Conservation (phyloP, 1,140 invertebrate species). For the Diprion similis region DNA sequence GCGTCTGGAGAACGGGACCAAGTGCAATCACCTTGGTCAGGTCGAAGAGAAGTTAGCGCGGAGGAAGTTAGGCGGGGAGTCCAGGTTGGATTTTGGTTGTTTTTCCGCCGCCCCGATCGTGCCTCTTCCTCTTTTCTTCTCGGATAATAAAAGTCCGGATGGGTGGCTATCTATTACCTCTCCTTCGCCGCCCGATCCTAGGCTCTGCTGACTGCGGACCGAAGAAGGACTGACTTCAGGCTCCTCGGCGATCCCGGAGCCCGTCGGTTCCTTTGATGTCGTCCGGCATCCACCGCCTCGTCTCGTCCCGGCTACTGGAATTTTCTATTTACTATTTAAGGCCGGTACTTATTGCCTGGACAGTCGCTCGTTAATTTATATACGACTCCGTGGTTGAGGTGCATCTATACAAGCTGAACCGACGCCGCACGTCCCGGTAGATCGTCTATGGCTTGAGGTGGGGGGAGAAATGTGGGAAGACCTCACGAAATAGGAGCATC, state of each 20-base stretch:
- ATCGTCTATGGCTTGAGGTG: too few species aligned
- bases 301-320: slow-evolving; percentile 45
- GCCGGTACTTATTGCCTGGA: slow-evolving; percentile 37
- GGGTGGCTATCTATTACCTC: slow-evolving; percentile 46
- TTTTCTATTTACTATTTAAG: slow-evolving; percentile 53
- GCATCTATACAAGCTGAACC: not conserved
- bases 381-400: not conserved
- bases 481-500: too few species aligned
- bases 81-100: not conserved
- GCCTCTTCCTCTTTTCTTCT: slow-evolving; percentile 19
- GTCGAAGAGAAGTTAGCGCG: not conserved
- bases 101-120: slow-evolving; percentile 25
- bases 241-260: slow-evolving; percentile 20
- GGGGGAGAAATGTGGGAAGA: too few species aligned
- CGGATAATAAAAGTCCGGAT: slow-evolving; percentile 47
- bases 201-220: slow-evolving; percentile 20
- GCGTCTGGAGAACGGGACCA: too few species aligned
- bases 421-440: not conserved
- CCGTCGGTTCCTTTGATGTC: slow-evolving; percentile 35
- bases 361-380: slow-evolving; percentile 42
- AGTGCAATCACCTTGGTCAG: too few species aligned
- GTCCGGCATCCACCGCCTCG: slow-evolving; percentile 24
- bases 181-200: slow-evolving; percentile 21
- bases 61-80: not conserved
- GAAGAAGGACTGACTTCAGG: slow-evolving; percentile 28